Evolutionary conservation across 2,797 vertebrate species (phyloP), one percentile per base, ranked within the genome.

Genomic region (Bovichtus variegatus): DNA sequence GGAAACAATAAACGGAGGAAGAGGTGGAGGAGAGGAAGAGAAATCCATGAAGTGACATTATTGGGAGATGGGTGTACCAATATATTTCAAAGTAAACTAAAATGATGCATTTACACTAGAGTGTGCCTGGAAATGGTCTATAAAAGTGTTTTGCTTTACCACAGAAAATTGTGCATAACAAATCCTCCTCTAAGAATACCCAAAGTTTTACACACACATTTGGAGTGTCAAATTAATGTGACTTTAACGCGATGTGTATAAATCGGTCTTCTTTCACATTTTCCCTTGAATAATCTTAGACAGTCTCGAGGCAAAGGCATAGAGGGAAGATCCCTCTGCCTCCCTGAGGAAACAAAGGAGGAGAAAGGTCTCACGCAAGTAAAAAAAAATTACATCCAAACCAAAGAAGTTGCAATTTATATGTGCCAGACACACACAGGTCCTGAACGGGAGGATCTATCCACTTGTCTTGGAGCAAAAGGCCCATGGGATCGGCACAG

Each of bases 331-430:
- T 46, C 15, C n/a, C n/a, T 43, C 36, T 50, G 13, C 38, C 44
- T 76, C 40, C 41, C 27, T 0, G 0, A 53, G 66, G 41, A 76
- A 53, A 12, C 21, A 63, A 46, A 54, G n/a, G 41, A 59, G 57
- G 23, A 53, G 46, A 70, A 36, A 53, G 65, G 58, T 76, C 68
- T 66, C 58, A 38, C 46, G 65, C 1, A 68, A 63, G 36, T 60
- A 29, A 58, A 78, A 72, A 61, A 71, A 73, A 44, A 74, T 40
- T n/a, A 74, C 43, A 77, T 63, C 34, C 44, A 38, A 55, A 73
- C 46, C 68, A 80, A 90, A 93, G 71, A 57, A 51, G 71, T 36
- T 81, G 61, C 53, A 77, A 92, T 92, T 88, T 85, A 81, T 92
- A 90, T 66, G 75, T 88, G 89, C 79, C 87, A 93, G 74, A 89